Evolutionary conservation across 2,797 vertebrate genomes (phyloP).

Genomic region (Lithobates pipiens): DNA sequence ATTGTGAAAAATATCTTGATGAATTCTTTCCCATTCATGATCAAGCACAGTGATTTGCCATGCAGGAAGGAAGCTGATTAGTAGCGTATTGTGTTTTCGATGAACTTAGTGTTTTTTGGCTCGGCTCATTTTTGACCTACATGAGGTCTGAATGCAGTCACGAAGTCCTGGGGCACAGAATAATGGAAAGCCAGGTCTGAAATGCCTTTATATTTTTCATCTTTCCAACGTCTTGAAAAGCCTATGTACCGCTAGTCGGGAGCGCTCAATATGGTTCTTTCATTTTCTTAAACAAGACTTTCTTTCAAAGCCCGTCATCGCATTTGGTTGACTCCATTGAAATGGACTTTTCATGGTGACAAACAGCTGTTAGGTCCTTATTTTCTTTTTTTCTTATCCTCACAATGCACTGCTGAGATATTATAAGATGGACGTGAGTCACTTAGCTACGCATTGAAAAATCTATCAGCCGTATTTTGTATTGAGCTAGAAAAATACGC

Average conservation of each 20-base stretch:
- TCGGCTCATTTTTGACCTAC: conserved; percentile 37
- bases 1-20: conserved; percentile 22
- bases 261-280: conserved; percentile 59
- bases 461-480: conserved; percentile 71
- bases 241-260: conserved; percentile 55
- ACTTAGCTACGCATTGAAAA: conserved; percentile 68
- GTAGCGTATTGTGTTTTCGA: conserved; percentile 59
- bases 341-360: conserved; percentile 74
- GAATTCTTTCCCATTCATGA: conserved; percentile 1
- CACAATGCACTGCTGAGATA: conserved; percentile 69
- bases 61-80: conserved; percentile 16
- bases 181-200: conserved; percentile 61
- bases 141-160: conserved; percentile 33
- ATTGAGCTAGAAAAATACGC: conserved; percentile 69
- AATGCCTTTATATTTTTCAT: conserved; percentile 56
- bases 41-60: conserved; percentile 24
- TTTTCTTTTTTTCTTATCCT: conserved; percentile 69
- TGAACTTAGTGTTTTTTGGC: conserved; percentile 37
- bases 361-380: conserved; percentile 70
- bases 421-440: conserved; percentile 68
- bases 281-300: conserved; percentile 68
- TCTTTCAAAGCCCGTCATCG: conserved; percentile 64
- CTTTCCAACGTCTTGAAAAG: conserved; percentile 56
- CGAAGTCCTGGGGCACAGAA: conserved; percentile 47
- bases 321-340: conserved; percentile 73